Base-by-base conservation (phyloP, 2,888 invertebrate species). In the Ptilodon capucinus region DNA sequence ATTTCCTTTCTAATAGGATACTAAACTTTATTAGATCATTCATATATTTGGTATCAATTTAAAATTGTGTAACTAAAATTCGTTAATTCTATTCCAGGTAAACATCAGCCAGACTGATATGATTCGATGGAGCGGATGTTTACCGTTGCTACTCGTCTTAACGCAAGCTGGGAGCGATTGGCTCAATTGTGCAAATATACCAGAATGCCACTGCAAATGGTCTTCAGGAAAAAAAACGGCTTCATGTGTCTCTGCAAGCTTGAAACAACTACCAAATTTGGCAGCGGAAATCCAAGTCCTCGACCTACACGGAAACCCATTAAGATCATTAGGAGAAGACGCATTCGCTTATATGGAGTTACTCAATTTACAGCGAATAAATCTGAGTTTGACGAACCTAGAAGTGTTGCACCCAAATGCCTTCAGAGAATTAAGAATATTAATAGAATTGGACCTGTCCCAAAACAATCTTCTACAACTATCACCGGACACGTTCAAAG, bases 181-280 rank as follows among this genome's bases (percentile, higher is more conserved):
- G 97, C 94, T 96, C 42, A 96, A 95, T 81, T 97, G 97, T 81
- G 96, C 95, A 57, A 92, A 93, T 44, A 83, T 90, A 44, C 59
- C 78, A 60, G 94, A 95, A 67, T 97, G 97, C 80, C 94, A 94
- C 68, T 97, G 97, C 93, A 97, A 97, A 87, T 97, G 97, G 97
- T 95, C 95, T 4, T 95, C 95, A 39, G 97, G 97, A 44, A 97
- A 97, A 83, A 97, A 96, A 81, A 96, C 96, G 2, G 97, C 97
- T 8, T 92, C 96, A 40, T 98, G 97, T 82, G 93, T 94, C 49
- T 93, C 95, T 54, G 94, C 95, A 30, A 94, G 95, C 16, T 92
- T 97, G 54, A 94, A 93, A 44, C 91, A 93, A 43, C 92, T 97
- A 25, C 97, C 97, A 32, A 74, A 77, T 55, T 71, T 91, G 55